A percentile compares a stretch with the other conserved stretches of the same genome.
Evolutionary conservation across 30 jellyfish, hydroid and myxozoan species (phyloP).

Genomic region (Aurelia aurita complex sp. Pacific): DNA sequence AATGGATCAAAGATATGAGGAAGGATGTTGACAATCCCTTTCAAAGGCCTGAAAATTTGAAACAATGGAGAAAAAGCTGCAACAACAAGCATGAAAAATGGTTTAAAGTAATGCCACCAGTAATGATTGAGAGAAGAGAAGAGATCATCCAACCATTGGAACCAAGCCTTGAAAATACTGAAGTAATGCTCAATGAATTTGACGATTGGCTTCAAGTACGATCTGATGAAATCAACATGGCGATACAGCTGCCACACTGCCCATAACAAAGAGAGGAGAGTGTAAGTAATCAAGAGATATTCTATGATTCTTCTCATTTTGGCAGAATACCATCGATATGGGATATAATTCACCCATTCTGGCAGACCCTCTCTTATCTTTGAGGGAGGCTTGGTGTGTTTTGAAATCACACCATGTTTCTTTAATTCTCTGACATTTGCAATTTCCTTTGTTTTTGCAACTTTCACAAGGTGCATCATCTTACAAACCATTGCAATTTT

Average conservation of each 20-base stretch:
- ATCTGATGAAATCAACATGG: constrained; percentile 88
- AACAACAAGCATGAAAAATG: constrained; percentile 68
- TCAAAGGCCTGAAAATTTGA: constrained; percentile 83
- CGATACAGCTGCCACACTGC: constrained; percentile 98
- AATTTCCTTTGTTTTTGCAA: constrained; percentile 79
- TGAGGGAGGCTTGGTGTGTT: constrained; percentile 43
- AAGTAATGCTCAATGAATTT: constrained; percentile 75
- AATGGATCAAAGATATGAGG: constrained; percentile 83
- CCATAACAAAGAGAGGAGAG: constrained; percentile 89
- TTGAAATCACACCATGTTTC: constrained; percentile 43
- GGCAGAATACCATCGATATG: constrained; percentile 96
- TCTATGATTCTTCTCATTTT: constrained; percentile 75
- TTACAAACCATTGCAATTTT: constrained; percentile 55
- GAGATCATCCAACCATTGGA: constrained; percentile 85
- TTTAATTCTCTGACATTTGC: constrained; percentile 50
- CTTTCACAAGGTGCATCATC: constrained; percentile 76
- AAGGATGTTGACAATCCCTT: constrained; percentile 68
- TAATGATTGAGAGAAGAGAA: constrained; percentile 62
- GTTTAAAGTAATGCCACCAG: constrained; percentile 98
- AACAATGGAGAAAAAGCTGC: constrained; percentile 72
- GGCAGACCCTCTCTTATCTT: constrained; percentile 96
- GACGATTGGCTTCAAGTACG: constrained; percentile 79
- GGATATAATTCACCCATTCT: constrained; percentile 98
- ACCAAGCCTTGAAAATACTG: constrained; percentile 72
- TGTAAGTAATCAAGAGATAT: constrained; percentile 72